phyloP scores from a whole-genome alignment of 2,797 vertebrate species.

The Gobio occitaniae region DNA sequence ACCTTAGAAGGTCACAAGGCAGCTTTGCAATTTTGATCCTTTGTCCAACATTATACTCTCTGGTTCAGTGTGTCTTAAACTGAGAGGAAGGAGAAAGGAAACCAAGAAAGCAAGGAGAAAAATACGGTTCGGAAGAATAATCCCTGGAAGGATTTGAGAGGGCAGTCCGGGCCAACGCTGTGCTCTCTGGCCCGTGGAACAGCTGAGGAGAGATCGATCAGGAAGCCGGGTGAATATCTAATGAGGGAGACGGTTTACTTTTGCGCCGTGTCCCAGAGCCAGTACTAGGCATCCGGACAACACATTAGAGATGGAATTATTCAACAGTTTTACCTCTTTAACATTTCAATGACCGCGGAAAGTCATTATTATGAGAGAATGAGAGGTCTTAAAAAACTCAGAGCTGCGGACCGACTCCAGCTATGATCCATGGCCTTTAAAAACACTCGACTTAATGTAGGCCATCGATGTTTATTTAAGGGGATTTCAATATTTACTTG shows the following conservation, averaged over 20 bases:
- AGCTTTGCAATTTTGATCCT: neutral
- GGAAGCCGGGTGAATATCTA: conserved; percentile 87
- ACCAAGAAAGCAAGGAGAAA: conserved; percentile 6
- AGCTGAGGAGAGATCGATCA: conserved; percentile 88
- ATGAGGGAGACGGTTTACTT: conserved; percentile 74
- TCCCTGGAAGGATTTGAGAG: conserved; percentile 62
- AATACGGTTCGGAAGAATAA: conserved; percentile 63
- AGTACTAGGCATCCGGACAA: conserved; percentile 55
- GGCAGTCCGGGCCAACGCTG: conserved; percentile 37
- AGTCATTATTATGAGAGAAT: conserved; percentile 26
- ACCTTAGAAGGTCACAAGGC: conserved; percentile 5
- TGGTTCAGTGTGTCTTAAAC: conserved; percentile 43
- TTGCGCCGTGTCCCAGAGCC: conserved; percentile 62
- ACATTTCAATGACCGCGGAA: conserved; percentile 50
- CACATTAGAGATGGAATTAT: conserved; percentile 34
- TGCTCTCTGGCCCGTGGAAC: conserved; percentile 50
- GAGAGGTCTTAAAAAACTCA: conserved; percentile 7
- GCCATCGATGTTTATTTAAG: conserved; percentile 36
- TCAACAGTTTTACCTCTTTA: conserved; percentile 52
- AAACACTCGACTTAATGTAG: conserved; percentile 6
- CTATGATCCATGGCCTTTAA: conserved; percentile 45
- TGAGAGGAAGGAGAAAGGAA: neutral
- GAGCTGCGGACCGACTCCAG: neutral
- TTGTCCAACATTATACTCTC: conserved; percentile 33
- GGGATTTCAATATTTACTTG: conserved; percentile 35